Conservation (phyloP, 2,888 invertebrate species). For the Leptogaster cylindrica region DNA sequence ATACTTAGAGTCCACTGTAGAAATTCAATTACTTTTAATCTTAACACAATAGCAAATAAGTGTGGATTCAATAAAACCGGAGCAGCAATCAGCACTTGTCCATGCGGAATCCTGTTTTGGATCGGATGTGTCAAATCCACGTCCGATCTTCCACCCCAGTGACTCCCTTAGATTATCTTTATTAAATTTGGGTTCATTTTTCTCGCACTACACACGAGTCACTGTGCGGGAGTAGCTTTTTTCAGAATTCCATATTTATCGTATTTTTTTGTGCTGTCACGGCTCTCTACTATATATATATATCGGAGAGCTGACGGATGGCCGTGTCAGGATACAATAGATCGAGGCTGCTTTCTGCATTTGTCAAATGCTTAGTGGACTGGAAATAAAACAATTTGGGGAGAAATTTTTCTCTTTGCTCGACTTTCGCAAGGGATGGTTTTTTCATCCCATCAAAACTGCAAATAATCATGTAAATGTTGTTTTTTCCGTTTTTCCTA, state of each 20-base stretch:
- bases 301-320: conserved; percentile 42
- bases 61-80: not conserved
- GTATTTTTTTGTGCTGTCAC: conserved; percentile 37
- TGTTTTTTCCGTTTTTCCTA: conserved; percentile 42
- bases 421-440: not conserved
- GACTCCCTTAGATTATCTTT: conserved; percentile 44
- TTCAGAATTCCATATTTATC: conserved; percentile 44
- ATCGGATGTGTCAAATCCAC: conserved; percentile 44
- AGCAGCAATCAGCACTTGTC: conserved; percentile 23
- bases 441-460: conserved; percentile 36
- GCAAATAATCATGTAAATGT: conserved; percentile 48
- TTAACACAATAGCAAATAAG: conserved; percentile 1
- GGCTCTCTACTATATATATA: conserved; percentile 1
- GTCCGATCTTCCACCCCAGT: conserved; percentile 37
- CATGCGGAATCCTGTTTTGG: conserved; percentile 40
- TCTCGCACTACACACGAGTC: conserved; percentile 16
- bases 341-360: conserved; percentile 35
- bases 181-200: conserved; percentile 46
- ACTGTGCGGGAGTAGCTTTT: conserved; percentile 30
- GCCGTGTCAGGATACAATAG: conserved; percentile 39
- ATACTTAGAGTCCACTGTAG: no score
- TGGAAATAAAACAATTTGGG: conserved; percentile 48
- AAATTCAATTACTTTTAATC: conserved; percentile 13
- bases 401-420: conserved; percentile 26
- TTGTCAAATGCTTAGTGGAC: conserved; percentile 46